A percentile compares a stretch with the other conserved stretches of the same genome.
These are phyloP conservation scores for Caradrina kadenii DNA, from an alignment of 2,888 invertebrate species.

Conservation along the genomic window DNA sequence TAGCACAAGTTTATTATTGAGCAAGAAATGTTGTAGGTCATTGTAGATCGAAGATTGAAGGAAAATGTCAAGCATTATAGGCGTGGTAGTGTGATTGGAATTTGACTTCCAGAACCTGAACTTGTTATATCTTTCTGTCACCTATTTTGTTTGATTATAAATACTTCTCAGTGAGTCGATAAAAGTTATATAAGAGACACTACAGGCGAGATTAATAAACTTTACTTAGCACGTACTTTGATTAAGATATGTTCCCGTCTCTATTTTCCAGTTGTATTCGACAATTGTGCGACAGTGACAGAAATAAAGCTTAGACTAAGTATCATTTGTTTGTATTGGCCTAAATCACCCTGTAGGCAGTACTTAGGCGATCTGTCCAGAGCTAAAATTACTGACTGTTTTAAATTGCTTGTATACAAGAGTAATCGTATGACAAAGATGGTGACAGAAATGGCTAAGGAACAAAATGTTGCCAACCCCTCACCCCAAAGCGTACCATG, in stretches of 20 bases:
- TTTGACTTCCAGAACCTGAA: neutral
- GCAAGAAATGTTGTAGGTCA: neutral
- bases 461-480: slow-evolving; percentile 62
- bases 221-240: too few relatives aligned
- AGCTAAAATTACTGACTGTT: neutral
- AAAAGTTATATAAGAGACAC: too few relatives aligned
- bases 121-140: neutral
- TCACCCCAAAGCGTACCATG: slow-evolving; percentile 59
- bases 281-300: too few relatives aligned
- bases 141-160: neutral
- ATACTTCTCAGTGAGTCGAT: neutral
- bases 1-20: slow-evolving; percentile 3
- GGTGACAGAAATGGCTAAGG: neutral
- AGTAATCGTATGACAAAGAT: neutral
- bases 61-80: slow-evolving; percentile 30
- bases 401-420: fast-evolving
- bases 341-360: too few relatives aligned
- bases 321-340: too few relatives aligned
- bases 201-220: too few relatives aligned
- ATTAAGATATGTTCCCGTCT: too few relatives aligned
- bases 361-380: neutral
- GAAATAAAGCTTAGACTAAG: too few relatives aligned
- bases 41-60: slow-evolving; percentile 21
- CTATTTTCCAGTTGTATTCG: too few relatives aligned
- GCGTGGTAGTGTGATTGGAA: slow-evolving; percentile 19